These are phyloP conservation scores for Poecilia latipinna DNA, from an alignment of 2,113 vertebrate genomes.

Conservation along the genomic window DNA sequence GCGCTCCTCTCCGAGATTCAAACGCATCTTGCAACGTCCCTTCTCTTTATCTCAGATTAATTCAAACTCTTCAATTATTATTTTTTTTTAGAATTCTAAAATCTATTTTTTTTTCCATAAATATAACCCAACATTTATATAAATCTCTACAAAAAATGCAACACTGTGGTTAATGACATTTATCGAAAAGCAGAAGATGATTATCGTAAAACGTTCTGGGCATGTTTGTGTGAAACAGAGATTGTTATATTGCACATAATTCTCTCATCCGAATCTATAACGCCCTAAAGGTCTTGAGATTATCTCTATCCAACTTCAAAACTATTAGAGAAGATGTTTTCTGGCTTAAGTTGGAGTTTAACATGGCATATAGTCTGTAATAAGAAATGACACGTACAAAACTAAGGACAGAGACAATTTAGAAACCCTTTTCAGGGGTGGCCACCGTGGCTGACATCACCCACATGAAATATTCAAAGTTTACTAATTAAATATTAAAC, in stretches of 20 bases:
- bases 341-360: background rate
- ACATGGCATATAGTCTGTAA: background rate
- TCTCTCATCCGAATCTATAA: background rate
- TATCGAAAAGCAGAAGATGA: too few species aligned
- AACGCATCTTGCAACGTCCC: background rate
- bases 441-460: constrained; percentile 71
- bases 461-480: constrained; percentile 79
- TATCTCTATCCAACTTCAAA: background rate
- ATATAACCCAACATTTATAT: background rate
- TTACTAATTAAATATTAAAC: constrained; percentile 79
- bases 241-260: background rate
- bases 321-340: background rate
- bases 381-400: constrained; percentile 23
- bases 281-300: background rate
- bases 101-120: background rate
- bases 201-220: background rate
- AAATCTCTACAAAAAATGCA: background rate
- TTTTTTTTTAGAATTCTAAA: background rate
- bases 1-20: constrained; percentile 5
- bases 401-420: constrained; percentile 22
- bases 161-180: background rate
- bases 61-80: background rate
- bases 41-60: background rate
- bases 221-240: background rate
- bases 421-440: constrained; percentile 26